A percentile compares a stretch with the other conserved stretches of the same genome.
Evolutionary conservation across 2,113 vertebrate genomes (phyloP).

Genomic region (Sclerurus mexicanus): DNA sequence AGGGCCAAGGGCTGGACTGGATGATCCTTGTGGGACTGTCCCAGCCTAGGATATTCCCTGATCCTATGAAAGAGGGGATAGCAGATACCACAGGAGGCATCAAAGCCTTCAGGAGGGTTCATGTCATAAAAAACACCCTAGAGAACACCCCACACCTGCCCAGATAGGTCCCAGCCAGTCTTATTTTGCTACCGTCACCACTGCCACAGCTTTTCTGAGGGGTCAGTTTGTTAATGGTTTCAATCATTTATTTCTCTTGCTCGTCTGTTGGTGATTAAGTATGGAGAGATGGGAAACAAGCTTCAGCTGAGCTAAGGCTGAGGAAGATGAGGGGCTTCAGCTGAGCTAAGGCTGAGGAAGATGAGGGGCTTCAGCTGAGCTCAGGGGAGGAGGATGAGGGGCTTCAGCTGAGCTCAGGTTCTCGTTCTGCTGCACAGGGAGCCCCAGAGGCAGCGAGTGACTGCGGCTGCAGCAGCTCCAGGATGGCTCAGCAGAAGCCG

Average conservation of each 20-base stretch:
- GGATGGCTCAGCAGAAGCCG: not conserved
- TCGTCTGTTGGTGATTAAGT: not conserved
- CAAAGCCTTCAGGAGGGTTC: not conserved
- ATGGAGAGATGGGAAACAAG: not conserved
- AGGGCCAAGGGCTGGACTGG: not conserved
- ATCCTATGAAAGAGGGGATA: not conserved
- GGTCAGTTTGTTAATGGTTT: not conserved
- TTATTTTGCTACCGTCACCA: rapidly evolving
- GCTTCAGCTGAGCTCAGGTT: not conserved
- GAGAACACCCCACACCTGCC: rapidly evolving
- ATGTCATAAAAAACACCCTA: rapidly evolving
- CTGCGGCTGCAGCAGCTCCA: not conserved
- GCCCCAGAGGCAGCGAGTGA: not conserved
- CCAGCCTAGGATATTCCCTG: not conserved
- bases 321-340: not conserved
- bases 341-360: not conserved
- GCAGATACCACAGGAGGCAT: not conserved
- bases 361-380: not conserved
- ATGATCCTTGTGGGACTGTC: not conserved
- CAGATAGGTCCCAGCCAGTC: not conserved
- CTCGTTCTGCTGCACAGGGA: not conserved
- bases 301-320: not conserved
- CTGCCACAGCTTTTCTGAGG: rapidly evolving
- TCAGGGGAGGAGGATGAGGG: not conserved
- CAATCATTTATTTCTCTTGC: not conserved